Base-by-base conservation (phyloP, 2,113 vertebrate genomes). In the Hymenochirus boettgeri region DNA sequence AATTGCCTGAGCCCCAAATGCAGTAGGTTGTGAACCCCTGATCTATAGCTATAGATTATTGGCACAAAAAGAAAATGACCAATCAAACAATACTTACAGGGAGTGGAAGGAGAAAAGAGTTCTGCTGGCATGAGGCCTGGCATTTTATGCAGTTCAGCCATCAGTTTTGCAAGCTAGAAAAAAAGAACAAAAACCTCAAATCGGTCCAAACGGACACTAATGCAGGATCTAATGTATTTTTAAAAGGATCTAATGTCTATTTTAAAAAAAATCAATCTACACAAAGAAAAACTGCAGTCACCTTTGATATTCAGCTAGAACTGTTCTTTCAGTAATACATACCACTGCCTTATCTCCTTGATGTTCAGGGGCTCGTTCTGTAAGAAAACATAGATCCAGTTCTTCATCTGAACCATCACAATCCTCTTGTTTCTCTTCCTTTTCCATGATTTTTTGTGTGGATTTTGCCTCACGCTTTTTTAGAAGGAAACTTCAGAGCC, bases 331-430 rank as follows among this genome's bases (percentile, higher is more conserved):
- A n/a, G n/a, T n/a, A n/a, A 53, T 62, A 79, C 79, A 59, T 86
- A 92, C 96, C 96, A 99, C 96, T 55, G 89, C 96, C 81, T 97
- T 99, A 83, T 99, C 78, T 98, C 94, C 74, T 94, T 97, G 76
- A 99, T 96, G 72, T 98, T 99, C 71, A 97, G 77, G 77, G n/a
- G 93, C 94, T 72, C 96, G 89, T 76, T 92, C 97, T 74, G 79
- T 78, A 69, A 99, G 82, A 66, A 98, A 95, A 75, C 85, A 67
- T 1, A 88, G 70, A 21, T 86, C 88, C 0, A 67, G 88, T 70
- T 95, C 92, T 5, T 83, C 82, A 62, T 91, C 88, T 0, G 83
- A 76, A 0, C 72, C 74, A 13, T 58, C 82, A 25, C 73, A 77
- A 59, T 85, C 77, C 0, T 21, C 56, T 63, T 57, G 51, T 23